Conservation (phyloP, 2,888 invertebrate genomes). For the Teinopalpus imperialis region DNA sequence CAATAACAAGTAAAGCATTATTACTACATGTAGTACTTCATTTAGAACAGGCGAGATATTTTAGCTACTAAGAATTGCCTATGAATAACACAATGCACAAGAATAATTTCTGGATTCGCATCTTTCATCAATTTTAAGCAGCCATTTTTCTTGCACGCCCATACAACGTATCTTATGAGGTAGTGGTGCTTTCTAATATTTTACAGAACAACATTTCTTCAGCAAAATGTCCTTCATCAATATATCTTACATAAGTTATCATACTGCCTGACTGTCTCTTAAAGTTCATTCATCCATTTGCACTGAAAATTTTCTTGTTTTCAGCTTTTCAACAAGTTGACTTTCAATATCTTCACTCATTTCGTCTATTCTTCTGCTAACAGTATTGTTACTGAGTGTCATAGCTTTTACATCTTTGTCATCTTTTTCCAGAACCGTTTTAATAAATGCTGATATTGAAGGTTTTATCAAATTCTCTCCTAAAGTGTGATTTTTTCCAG, state of each 20-base stretch:
- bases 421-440: conserved; percentile 23
- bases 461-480: conserved; percentile 19
- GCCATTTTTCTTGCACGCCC: conserved; percentile 18
- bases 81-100: conserved; percentile 21
- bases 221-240: conserved; percentile 23
- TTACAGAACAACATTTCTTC: conserved; percentile 23
- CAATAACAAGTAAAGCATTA: no score
- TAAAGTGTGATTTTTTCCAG: conserved; percentile 24
- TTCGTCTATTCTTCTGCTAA: conserved; percentile 23
- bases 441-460: conserved; percentile 22
- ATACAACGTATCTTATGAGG: conserved; percentile 12
- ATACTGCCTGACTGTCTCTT: conserved; percentile 20
- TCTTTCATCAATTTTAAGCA: conserved; percentile 23
- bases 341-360: conserved; percentile 24
- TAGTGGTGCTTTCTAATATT: conserved; percentile 17
- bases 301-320: conserved; percentile 24
- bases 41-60: conserved; percentile 18
- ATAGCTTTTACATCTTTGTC: conserved; percentile 23
- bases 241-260: conserved; percentile 24
- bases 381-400: conserved; percentile 21
- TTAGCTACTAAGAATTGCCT: conserved; percentile 15
- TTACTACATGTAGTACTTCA: conserved; percentile 8
- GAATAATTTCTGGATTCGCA: conserved; percentile 18
- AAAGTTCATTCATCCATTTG: conserved; percentile 24
- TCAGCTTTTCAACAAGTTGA: conserved; percentile 13